Base-by-base conservation (phyloP, 2,113 vertebrate species). In the Periophthalmus modestus region DNA sequence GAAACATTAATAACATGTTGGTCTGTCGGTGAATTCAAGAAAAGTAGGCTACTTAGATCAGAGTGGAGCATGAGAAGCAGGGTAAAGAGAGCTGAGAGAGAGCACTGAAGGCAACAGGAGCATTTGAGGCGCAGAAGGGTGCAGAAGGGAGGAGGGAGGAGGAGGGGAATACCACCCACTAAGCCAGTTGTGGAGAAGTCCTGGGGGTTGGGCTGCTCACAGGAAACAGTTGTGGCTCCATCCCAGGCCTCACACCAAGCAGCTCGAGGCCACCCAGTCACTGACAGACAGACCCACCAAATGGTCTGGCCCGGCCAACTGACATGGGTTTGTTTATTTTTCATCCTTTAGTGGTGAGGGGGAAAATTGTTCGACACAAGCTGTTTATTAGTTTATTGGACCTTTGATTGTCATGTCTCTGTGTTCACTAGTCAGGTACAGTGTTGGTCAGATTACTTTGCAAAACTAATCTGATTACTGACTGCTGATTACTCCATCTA, bases 311-410 rank as follows among this genome's bases (percentile, higher is more conserved):
- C 52, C 70, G 67, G 84, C 83, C 87, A 79, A 87, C 86, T 83
- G 79, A 90, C 82, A 79, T 84, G 85, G 82, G 90, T 91, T 82
- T 92, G 91, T 95, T 94, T 94, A 93, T 94, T 93, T 91, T 95
- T 94, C 83, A 92, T 94, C 89, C 87, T 91, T 91, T 77, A 82
- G 86, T 55, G 84, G 81, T 82, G 87, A 88, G 67, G 87, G 86
- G 82, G 66, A 74, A 55, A 79, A 88, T 87, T 86, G 89, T 91
- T 91, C 83, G 65, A 88, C 81, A 79, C 77, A 84, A 91, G 90
- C 86, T 93, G 92, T 93, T 93, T 93, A 93, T 93, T 90, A 90
- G 89, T 93, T 93, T 93, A 93, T 93, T 90, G 90, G 89, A 78
- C 82, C 89, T 93, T 93, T 93, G 92, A 93, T 93, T 91, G 88